Evolutionary conservation across 2,888 invertebrate genomes (phyloP), one percentile per base, ranked within the genome.

Genomic region (Adelphocoris suturalis): DNA sequence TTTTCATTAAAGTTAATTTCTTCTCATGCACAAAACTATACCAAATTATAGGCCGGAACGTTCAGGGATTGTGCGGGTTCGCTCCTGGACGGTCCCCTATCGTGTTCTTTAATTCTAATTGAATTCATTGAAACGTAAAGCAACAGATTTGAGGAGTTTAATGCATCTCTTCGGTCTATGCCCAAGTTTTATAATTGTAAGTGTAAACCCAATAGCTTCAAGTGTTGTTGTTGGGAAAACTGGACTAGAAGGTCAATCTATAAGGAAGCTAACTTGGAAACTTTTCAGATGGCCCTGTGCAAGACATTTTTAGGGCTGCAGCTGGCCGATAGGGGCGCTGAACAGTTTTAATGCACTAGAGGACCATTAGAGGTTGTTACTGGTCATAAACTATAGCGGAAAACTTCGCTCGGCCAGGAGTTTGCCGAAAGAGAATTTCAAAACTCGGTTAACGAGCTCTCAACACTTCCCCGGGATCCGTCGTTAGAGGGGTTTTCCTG

Each of bases 361-460:
- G 57, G 16, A 57, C 57, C 57, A 57, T 57, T 57, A 57, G 57
- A 57, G 57, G 57, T 57, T n/a, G 57, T 57, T 57, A 57, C 57
- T 57, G 57, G 57, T n/a, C 57, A n/a, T n/a, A 57, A 57, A 57
- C 57, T 57, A 5, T 57, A 16, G 57, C 57, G 57, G 57, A n/a
- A 14, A 57, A 57, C n/a, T 57, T n/a, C n/a, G 16, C n/a, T 16
- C 16, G n/a, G 57, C n/a, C 7, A 57, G 16, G 7, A n/a, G 16
- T 57, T 57, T n/a, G 52, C 52, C 57, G 57, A 57, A 57, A 57
- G 57, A n/a, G 57, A 57, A n/a, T 57, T 57, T 57, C 57, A 57
- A 57, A 57, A 57, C 57, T 57, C 57, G 14, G 57, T 57, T 57
- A 57, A 57, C 57, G 57, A 14, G 57, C 57, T 57, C 57, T 57